Evolutionary conservation across 1,140 invertebrate species (phyloP).

Genomic region (Chrysomallon squamiferum): DNA sequence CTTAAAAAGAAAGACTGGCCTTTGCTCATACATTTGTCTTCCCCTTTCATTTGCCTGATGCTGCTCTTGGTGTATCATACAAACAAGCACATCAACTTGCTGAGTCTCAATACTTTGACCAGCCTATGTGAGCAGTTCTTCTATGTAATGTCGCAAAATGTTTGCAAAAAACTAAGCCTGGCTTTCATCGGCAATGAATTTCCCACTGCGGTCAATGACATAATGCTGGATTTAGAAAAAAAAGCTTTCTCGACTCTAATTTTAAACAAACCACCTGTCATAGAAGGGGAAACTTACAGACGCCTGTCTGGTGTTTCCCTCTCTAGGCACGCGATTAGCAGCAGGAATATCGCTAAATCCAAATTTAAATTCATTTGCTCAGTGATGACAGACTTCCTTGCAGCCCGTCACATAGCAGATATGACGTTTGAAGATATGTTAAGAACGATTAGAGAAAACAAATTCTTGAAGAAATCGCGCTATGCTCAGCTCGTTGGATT

Average conservation of each 20-base stretch:
- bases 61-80: constrained; percentile 23
- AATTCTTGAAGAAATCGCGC: constrained; percentile 32
- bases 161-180: constrained; percentile 33
- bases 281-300: constrained; percentile 21
- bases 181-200: constrained; percentile 30
- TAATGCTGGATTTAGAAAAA: constrained; percentile 28
- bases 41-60: constrained; percentile 27
- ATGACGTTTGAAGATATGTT: constrained; percentile 25
- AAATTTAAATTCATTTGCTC: constrained; percentile 33
- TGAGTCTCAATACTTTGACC: constrained; percentile 4
- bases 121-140: constrained; percentile 19
- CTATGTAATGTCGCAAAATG: constrained; percentile 28
- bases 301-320: constrained; percentile 22
- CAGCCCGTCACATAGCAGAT: constrained; percentile 42
- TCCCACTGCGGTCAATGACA: constrained; percentile 21
- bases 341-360: constrained; percentile 10
- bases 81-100: background rate
- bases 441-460: constrained; percentile 28
- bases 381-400: constrained; percentile 40
- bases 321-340: constrained; percentile 35
- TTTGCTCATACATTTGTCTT: constrained; percentile 22
- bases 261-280: constrained; percentile 13
- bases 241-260: constrained; percentile 22
- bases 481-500: constrained; percentile 38
- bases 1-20: constrained; percentile 25